Evolutionary conservation across 1,140 invertebrate genomes (phyloP), one percentile per base, ranked within the genome.

Genomic region (fruit fly (Drosophila melanogaster)): DNA sequence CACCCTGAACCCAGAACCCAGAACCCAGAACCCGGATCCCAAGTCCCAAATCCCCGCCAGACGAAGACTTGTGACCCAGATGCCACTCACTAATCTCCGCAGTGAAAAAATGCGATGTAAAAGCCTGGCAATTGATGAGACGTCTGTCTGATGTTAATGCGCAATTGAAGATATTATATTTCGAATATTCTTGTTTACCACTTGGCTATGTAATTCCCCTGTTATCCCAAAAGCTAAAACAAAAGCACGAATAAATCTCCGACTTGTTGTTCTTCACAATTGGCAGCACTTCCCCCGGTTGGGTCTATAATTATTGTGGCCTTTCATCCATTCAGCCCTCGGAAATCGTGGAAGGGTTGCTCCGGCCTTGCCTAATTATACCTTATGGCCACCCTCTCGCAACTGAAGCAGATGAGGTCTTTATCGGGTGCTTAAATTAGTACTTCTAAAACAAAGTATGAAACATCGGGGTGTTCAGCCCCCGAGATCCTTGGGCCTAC

Each of bases 21-120:
- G 30, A 8, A 0, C 6, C 24, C 24, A 0, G 4, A 26, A 6
- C 6, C 26, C 26, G 26, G 26, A 30, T 30, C 2, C 26, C 26
- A 30, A 30, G 6, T 30, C 2, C 8, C 30, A 30, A 30, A 30
- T 30, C 30, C 35, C 43, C 30, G 51, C 43, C 51, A 70, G 51
- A 57, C 24, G 67, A 49, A 35, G 65, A 40, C 66, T 43, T 56
- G 66, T 71, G 67, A 71, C 65, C 67, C 67, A 71, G 49, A 71
- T 71, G 67, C 50, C 50, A 56, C 61, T 69, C 62, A 47, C 49
- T 69, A 69, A 70, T 55, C 41, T 49, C 49, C 15, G 12, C 26
- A 56, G 50, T 30, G 35, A 17, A 49, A 56, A 70, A 69, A 57
- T 49, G 17, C 41, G 15, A 35, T 19, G 47, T 4, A 17, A 47